A percentile compares a stretch with the other conserved stretches of the same genome.
Conservation (phyloP, 2,888 invertebrate genomes). For the Ormyrus nitidulus region DNA sequence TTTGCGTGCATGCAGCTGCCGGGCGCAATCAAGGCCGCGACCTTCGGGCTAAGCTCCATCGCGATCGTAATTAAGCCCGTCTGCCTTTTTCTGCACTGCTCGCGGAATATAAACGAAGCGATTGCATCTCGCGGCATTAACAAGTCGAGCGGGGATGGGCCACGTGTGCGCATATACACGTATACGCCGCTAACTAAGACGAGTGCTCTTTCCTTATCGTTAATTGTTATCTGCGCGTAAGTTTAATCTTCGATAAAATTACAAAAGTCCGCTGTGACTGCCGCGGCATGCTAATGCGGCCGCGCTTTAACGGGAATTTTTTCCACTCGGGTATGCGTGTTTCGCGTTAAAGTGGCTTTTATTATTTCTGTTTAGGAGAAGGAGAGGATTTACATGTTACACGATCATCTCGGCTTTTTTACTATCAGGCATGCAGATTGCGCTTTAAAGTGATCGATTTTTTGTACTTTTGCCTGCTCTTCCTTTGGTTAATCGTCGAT, state of each 20-base stretch:
- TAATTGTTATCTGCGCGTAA: conserved; percentile 15
- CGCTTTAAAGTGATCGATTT: background rate
- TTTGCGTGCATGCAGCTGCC: background rate
- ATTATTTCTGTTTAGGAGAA: background rate
- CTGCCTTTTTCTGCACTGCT: conserved; percentile 14
- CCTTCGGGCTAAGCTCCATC: conserved; percentile 3
- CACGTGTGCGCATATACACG: background rate
- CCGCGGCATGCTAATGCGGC: conserved; percentile 9
- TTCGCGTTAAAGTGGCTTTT: background rate
- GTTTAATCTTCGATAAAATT: conserved; percentile 34
- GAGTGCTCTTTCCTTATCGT: conserved; percentile 18
- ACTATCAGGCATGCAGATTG: background rate
- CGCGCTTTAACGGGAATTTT: conserved; percentile 7
- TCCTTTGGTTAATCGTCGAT: no score
- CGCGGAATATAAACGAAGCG: conserved; percentile 37
- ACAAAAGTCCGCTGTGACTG: background rate
- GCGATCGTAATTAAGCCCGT: conserved; percentile 25
- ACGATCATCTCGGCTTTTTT: background rate
- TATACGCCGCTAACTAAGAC: background rate
- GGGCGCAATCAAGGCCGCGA: conserved; percentile 27
- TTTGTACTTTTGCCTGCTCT: no score
- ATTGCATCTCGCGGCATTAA: background rate
- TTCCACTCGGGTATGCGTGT: background rate
- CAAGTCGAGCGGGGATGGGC: background rate
- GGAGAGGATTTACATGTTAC: background rate